phyloP scores from a whole-genome alignment of 1,140 invertebrate species.

The Eumaeus atala region DNA sequence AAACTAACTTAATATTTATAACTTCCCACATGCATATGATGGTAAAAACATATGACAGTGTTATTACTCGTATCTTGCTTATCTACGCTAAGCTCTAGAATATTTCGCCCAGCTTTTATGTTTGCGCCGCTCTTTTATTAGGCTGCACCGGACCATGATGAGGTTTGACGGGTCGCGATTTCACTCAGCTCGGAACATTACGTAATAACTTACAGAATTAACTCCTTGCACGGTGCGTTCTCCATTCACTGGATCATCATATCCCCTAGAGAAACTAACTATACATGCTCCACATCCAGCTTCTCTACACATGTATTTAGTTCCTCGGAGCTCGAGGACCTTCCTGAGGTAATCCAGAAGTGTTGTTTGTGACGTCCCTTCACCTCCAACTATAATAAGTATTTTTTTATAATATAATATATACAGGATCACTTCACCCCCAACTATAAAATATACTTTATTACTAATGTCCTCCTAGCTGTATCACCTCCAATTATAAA shows the following conservation, averaged over 20 bases:
- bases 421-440: slow-evolving; percentile 35
- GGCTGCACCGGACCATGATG: too few relatives aligned
- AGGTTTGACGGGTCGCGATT: too few relatives aligned
- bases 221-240: slow-evolving; percentile 65
- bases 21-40: too few relatives aligned
- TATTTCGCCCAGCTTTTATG: too few relatives aligned
- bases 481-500: too few relatives aligned
- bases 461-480: background rate
- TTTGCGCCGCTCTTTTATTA: too few relatives aligned
- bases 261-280: slow-evolving; percentile 75
- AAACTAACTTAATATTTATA: too few relatives aligned
- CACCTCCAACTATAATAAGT: slow-evolving; percentile 46
- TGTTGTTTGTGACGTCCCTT: slow-evolving; percentile 63
- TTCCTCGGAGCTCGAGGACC: slow-evolving; percentile 80
- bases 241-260: slow-evolving; percentile 34
- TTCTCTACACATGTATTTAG: slow-evolving; percentile 87
- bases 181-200: background rate
- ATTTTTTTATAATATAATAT: background rate
- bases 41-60: too few relatives aligned
- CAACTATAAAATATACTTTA: slow-evolving; percentile 40
- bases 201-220: slow-evolving; percentile 80
- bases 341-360: slow-evolving; percentile 81
- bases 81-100: too few relatives aligned
- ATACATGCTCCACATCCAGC: slow-evolving; percentile 88
- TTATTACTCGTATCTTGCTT: too few relatives aligned